Evolutionary conservation across 2,113 vertebrate genomes (phyloP).

Genomic region (Ctenodactylus gundi): DNA sequence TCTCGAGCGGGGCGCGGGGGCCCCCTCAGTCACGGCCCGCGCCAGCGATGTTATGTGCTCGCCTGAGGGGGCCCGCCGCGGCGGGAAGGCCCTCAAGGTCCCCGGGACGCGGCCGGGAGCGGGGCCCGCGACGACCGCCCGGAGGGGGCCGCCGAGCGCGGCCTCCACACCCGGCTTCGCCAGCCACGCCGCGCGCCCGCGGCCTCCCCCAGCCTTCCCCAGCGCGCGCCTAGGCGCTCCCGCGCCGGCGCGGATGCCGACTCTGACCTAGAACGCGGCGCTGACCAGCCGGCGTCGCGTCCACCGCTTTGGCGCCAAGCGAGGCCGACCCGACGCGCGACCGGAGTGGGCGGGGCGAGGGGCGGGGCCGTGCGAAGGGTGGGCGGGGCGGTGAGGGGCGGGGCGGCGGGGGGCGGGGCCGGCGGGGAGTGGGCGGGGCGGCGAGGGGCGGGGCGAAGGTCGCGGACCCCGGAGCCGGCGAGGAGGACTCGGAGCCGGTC

Average conservation of each 20-base stretch:
- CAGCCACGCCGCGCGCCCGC: too few relatives aligned
- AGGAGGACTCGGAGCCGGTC: too few relatives aligned
- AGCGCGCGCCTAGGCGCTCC: too few relatives aligned
- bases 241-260: too few relatives aligned
- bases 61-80: too few relatives aligned
- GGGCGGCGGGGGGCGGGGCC: background rate
- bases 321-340: rapidly evolving
- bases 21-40: too few relatives aligned
- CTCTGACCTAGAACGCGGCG: background rate
- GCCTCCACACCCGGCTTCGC: background rate
- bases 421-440: background rate
- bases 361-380: background rate
- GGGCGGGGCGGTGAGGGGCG: background rate
- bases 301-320: rapidly evolving
- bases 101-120: rapidly evolving
- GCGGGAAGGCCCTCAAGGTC: background rate
- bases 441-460: background rate
- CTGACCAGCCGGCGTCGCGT: rapidly evolving
- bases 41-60: too few relatives aligned
- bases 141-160: too few relatives aligned
- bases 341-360: background rate
- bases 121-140: background rate
- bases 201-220: too few relatives aligned
- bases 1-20: too few relatives aligned
- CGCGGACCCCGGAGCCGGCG: background rate